Evolutionary conservation across 2,797 vertebrate species (phyloP).

Genomic region (Denticeps clupeoides): DNA sequence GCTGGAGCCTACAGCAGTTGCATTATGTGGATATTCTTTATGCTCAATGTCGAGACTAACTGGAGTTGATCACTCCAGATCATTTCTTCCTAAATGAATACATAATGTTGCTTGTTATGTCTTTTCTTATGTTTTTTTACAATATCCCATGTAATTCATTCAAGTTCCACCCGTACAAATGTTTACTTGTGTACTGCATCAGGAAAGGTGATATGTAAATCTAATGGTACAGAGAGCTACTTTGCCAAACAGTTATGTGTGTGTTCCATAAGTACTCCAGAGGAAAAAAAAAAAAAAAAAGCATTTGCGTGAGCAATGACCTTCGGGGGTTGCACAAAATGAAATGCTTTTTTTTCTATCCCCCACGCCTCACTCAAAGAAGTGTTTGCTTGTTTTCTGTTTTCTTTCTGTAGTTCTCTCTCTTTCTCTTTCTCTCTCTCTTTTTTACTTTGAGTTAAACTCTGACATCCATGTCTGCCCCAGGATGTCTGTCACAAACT

Average conservation of each 20-base stretch:
- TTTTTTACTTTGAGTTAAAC: conserved; percentile 61
- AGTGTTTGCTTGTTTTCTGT: conserved; percentile 64
- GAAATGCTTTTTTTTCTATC: conserved; percentile 69
- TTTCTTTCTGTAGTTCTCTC: conserved; percentile 30
- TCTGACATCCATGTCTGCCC: conserved; percentile 72
- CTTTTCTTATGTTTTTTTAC: too few species aligned
- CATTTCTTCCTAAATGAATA: too few species aligned
- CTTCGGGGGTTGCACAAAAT: conserved; percentile 64
- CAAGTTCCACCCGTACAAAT: too few species aligned
- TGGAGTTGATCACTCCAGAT: too few species aligned
- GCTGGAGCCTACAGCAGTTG: too few species aligned
- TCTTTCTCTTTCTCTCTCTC: conserved; percentile 16
- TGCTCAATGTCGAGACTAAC: too few species aligned
- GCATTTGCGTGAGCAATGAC: conserved; percentile 72
- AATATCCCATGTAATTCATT: too few species aligned
- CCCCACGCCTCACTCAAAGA: conserved; percentile 55
- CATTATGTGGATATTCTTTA: too few species aligned
- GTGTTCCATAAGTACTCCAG: conserved; percentile 71
- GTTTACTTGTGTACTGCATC: too few species aligned
- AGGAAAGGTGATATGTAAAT: too few species aligned
- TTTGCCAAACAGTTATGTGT: conserved; percentile 71
- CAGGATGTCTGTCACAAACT: conserved; percentile 80
- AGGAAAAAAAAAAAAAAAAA: conserved; percentile 73
- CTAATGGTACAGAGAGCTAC: conserved; percentile 39
- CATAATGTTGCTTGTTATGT: too few species aligned